Evolutionary conservation across 2,113 vertebrate species (phyloP), one percentile per base, ranked within the genome.

Genomic region (Agapornis roseicollis): DNA sequence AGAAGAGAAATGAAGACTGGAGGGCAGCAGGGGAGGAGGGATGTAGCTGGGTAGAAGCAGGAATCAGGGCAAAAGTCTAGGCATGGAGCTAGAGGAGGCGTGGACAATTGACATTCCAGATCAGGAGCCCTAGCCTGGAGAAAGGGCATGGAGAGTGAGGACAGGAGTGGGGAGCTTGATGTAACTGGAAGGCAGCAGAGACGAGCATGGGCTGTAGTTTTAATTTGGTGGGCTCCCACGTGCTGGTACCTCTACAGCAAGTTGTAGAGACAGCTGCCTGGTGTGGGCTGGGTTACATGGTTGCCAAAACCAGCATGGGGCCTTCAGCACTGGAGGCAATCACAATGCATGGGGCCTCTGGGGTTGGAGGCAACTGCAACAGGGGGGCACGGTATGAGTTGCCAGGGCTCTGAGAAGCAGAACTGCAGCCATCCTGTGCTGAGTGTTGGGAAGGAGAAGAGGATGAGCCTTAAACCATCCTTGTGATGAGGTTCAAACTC

Each of bases 31-130:
- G 9, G 52, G 60, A 79, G 73, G 41, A 1, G 24, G 16, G 20
- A 74, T 76, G 61, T 71, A 90, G 73, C 69, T 84, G 50, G 39
- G 33, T 78, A 72, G 83, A 84, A 74, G 52, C 50, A 84, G 56
- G 31, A 96, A 92, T 27, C 65, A 68, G 77, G 33, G 64, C 27
- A 94, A 80, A 93, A 90, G 69, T 60, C 73, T 81, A 11, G 64
- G 83, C 55, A 60, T 0, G 6, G 55, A 64, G 53, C 47, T 87
- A 41, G 31, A 60, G 31, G 24, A 80, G 28, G 29, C 29, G 6
- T 29, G 33, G 44, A 65, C n/a, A 29, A 27, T 46, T 88, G 25
- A 2, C 4, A 2, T 37, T 37, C 27, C 3, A 4, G 35, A 35
- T 7, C 1, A 2, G 52, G 16, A 93, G 11, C 9, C n/a, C 60